Base-by-base conservation (phyloP, 1,140 invertebrate species). In the Episyrphus balteatus region DNA sequence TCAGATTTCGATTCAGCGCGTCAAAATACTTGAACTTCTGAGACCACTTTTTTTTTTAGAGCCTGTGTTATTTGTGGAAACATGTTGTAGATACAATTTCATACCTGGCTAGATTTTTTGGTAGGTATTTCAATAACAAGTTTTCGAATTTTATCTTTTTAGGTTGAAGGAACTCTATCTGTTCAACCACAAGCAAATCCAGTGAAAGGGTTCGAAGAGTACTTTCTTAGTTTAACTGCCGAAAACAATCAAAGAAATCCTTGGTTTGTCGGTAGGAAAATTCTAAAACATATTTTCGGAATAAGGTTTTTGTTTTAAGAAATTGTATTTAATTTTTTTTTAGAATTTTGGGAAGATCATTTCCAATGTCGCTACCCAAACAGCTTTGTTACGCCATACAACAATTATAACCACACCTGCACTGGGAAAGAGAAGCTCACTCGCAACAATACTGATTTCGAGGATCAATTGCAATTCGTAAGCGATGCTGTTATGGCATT, bases 331-430 rank as follows among this genome's bases (percentile, higher is more conserved):
- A 11, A 12, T 42, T 40, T 47, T 10, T 9, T 30, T 48, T 45
- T 31, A 91, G 91, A 94, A 75, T 93, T 92, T 70, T 94, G 90
- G 91, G 91, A 94, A 58, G 80, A 88, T 60, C 87, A 91, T 59
- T 93, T 93, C 59, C 77, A 85, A 48, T 92, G 88, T 57, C 77
- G 80, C 9, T 88, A 88, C 62, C 81, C 84, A 0, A 83, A 85
- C 54, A 81, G 84, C 39, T 75, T 82, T 0, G 69, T 70, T 21
- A 92, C 88, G 0, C 88, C 87, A 0, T 90, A 91, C 71, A 93
- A 93, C 57, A 78, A 84, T 52, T 86, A 86, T 58, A 78, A 70
- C 2, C 69, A 68, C 11, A 55, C 62, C 1, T 92, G 89, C 59
- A 83, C 83, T 0, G 81, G 80, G 1, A 70, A 75, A 19, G 86